phyloP scores from a whole-genome alignment of 2,888 invertebrate genomes.

The Camptogramma bilineatum region DNA sequence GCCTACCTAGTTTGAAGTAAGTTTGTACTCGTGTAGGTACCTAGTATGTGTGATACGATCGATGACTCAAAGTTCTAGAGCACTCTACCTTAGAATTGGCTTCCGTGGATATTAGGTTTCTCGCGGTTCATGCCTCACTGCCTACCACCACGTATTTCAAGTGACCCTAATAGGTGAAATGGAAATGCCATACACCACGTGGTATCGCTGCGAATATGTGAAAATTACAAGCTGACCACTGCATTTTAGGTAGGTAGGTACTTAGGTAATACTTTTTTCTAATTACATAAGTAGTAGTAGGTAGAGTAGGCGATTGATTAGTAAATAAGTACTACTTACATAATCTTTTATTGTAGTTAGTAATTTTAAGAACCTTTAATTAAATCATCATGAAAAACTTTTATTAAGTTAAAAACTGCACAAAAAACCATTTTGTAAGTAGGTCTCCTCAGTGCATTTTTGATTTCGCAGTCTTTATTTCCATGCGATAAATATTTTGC shows the following conservation, averaged over 20 bases:
- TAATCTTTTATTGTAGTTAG: no score
- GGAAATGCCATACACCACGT: conserved; percentile 14
- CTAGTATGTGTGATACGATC: conserved; percentile 19
- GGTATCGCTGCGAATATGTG: not conserved
- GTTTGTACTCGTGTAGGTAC: not conserved
- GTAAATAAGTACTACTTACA: no score
- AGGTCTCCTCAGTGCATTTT: not conserved
- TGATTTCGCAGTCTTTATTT: not conserved
- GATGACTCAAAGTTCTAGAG: conserved; percentile 39
- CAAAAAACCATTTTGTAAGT: not conserved
- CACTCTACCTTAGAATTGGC: conserved; percentile 53
- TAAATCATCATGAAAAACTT: no score
- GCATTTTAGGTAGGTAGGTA: no score
- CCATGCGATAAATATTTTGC: not conserved
- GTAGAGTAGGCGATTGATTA: no score
- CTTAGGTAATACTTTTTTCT: no score
- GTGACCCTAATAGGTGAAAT: conserved; percentile 37
- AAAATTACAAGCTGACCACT: no score
- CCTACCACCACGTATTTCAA: conserved; percentile 31
- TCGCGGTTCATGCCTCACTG: conserved; percentile 61
- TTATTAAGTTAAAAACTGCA: no score
- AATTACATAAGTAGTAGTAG: no score
- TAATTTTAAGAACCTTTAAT: no score
- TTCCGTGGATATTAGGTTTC: conserved; percentile 71
- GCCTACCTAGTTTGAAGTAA: not conserved